Conservation (phyloP, 2,797 vertebrate genomes). For the Craterocephalus amniculus region DNA sequence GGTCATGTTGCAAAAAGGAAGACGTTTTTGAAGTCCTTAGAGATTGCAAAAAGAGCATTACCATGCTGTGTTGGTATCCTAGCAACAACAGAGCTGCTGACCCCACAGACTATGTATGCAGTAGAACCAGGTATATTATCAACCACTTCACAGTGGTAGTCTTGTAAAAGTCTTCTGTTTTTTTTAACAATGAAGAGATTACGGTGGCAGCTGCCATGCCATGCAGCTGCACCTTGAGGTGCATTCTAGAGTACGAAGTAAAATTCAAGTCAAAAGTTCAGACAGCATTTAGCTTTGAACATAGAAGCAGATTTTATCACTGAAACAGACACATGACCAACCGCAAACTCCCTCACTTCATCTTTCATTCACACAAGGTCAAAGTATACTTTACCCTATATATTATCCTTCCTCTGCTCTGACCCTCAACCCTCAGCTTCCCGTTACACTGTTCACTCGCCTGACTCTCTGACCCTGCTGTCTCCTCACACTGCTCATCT, state of each 20-base stretch:
- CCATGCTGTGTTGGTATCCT: not conserved
- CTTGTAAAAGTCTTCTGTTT: not conserved
- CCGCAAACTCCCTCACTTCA: conserved; percentile 31
- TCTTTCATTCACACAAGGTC: conserved; percentile 56
- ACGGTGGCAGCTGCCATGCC: too few species aligned
- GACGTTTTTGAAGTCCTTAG: not conserved
- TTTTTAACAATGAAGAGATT: not conserved
- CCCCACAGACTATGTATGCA: not conserved
- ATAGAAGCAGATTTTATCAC: conserved; percentile 8
- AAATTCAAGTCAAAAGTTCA: conserved; percentile 23
- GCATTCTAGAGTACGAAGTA: too few species aligned
- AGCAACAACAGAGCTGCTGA: not conserved
- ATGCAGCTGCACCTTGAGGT: not conserved
- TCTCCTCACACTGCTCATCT: conserved; percentile 53
- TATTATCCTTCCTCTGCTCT: conserved; percentile 38
- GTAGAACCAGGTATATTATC: not conserved
- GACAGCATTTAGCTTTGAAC: not conserved
- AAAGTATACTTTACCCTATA: conserved; percentile 8
- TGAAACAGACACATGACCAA: conserved; percentile 33
- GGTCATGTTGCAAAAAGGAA: not conserved
- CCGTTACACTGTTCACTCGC: conserved; percentile 56
- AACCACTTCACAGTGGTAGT: not conserved
- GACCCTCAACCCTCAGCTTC: conserved; percentile 47
- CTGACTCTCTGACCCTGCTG: conserved; percentile 45
- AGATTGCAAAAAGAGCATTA: not conserved